phyloP scores from a whole-genome alignment of 2,113 vertebrate species.

The Muntiacus muntjak region DNA sequence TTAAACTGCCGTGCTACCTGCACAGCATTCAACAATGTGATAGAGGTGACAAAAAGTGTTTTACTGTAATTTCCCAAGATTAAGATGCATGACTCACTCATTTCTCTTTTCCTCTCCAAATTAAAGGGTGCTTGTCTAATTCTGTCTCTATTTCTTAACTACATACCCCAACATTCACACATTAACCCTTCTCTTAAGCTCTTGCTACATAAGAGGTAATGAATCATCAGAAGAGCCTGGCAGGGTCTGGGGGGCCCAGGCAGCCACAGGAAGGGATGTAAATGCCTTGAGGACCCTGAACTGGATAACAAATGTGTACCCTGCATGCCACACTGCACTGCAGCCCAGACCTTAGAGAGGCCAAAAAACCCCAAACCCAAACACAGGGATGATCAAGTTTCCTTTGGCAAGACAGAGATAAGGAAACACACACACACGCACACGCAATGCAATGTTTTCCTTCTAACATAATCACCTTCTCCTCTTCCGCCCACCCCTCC shows the following conservation, averaged over 20 bases:
- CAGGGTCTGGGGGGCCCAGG: background rate
- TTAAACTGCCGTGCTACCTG: conserved; percentile 81
- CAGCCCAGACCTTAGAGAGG: conserved; percentile 79
- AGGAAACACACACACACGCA: conserved; percentile 62
- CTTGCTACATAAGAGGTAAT: conserved; percentile 54
- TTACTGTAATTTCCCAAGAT: conserved; percentile 71
- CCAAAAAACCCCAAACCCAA: conserved; percentile 76
- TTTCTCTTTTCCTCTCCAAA: conserved; percentile 36
- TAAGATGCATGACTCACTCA: conserved; percentile 53
- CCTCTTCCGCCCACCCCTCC: conserved; percentile 71
- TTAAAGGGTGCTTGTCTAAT: conserved; percentile 4
- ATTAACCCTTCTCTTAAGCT: background rate
- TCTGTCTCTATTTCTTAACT: conserved; percentile 18
- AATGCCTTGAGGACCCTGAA: conserved; percentile 69
- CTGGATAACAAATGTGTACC: conserved; percentile 59
- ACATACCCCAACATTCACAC: background rate
- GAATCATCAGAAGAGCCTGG: conserved; percentile 47
- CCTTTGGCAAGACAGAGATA: conserved; percentile 94
- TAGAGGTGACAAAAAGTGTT: conserved; percentile 69
- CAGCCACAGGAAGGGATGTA: conserved; percentile 40
- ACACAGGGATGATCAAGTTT: conserved; percentile 86
- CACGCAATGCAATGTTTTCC: conserved; percentile 77
- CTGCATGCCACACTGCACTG: conserved; percentile 68
- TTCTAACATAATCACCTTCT: conserved; percentile 79
- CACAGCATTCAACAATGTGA: conserved; percentile 89